These are phyloP conservation scores for Lampris megalopsis DNA, from an alignment of 2,113 vertebrate genomes.

Conservation along the genomic window DNA sequence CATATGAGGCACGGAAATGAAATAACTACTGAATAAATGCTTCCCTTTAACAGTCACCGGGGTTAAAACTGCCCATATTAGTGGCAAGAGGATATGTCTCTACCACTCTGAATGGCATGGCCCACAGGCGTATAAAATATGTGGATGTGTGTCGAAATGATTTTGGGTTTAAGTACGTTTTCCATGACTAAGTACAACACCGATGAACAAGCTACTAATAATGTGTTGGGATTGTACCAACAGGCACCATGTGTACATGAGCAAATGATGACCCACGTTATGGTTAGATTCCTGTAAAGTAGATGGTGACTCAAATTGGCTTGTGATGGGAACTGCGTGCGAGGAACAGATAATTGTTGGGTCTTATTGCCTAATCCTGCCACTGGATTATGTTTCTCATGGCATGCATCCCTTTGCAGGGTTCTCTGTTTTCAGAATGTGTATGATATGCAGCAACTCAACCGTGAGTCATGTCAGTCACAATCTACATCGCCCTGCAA, in stretches of 20 bases:
- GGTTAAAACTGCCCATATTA: not conserved
- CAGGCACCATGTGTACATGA: conserved; percentile 25
- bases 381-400: conserved; percentile 56
- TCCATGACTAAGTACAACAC: conserved; percentile 56
- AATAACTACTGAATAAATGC: not conserved
- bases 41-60: too few species aligned
- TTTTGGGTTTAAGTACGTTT: conserved; percentile 38
- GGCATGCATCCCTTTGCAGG: conserved; percentile 18
- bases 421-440: not conserved
- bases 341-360: conserved; percentile 58
- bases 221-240: conserved; percentile 48
- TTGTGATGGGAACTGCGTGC: conserved; percentile 35
- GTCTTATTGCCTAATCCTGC: conserved; percentile 60
- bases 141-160: conserved; percentile 13
- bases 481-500: too few species aligned
- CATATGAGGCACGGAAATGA: too few species aligned
- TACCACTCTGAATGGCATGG: conserved; percentile 23
- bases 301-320: conserved; percentile 54
- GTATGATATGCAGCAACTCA: not conserved
- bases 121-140: conserved; percentile 33
- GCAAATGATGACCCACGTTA: conserved; percentile 42
- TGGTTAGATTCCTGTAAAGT: conserved; percentile 45
- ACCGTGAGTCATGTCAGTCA: not conserved
- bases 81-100: not conserved
- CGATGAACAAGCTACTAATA: conserved; percentile 50